Evolutionary conservation across 2,888 invertebrate genomes (phyloP).

Genomic region (Conchocele bisecta): DNA sequence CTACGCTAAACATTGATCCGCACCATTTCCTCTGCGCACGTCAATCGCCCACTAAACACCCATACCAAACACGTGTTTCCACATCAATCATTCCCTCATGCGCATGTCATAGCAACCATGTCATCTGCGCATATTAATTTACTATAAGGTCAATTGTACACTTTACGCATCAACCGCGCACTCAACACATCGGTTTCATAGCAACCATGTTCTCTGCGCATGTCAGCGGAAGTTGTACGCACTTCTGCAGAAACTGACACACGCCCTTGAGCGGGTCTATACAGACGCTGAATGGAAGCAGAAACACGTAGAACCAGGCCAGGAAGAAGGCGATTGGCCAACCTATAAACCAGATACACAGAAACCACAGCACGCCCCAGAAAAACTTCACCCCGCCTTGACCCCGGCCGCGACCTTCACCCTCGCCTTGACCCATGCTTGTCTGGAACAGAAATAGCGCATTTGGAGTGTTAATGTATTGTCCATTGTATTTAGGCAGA

Average conservation of each 20-base stretch:
- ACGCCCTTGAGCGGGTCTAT: slow-evolving; percentile 49
- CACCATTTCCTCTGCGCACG: too few species aligned
- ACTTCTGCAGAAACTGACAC: slow-evolving; percentile 45
- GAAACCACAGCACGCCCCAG: slow-evolving; percentile 56
- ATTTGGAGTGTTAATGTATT: too few species aligned
- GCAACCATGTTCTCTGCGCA: slow-evolving; percentile 59
- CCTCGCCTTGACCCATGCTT: slow-evolving; percentile 44
- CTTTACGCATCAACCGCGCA: too few species aligned
- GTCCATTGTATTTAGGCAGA: too few species aligned
- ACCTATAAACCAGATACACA: slow-evolving; percentile 50
- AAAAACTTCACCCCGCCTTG: slow-evolving; percentile 38
- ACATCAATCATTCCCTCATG: too few species aligned
- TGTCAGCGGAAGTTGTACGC: slow-evolving; percentile 51
- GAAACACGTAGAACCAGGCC: slow-evolving; percentile 53
- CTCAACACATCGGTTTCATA: slow-evolving; percentile 60
- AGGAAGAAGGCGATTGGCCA: slow-evolving; percentile 59
- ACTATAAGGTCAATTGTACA: too few species aligned
- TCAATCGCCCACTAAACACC: too few species aligned
- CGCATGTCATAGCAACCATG: too few species aligned
- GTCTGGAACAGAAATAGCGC: not conserved
- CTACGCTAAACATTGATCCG: too few species aligned
- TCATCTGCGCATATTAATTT: too few species aligned
- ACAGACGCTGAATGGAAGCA: slow-evolving; percentile 55
- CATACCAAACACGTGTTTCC: too few species aligned
- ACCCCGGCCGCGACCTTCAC: slow-evolving; percentile 34